Base-by-base conservation (phyloP, 2,113 vertebrate genomes). In the Chrysemys picta region DNA sequence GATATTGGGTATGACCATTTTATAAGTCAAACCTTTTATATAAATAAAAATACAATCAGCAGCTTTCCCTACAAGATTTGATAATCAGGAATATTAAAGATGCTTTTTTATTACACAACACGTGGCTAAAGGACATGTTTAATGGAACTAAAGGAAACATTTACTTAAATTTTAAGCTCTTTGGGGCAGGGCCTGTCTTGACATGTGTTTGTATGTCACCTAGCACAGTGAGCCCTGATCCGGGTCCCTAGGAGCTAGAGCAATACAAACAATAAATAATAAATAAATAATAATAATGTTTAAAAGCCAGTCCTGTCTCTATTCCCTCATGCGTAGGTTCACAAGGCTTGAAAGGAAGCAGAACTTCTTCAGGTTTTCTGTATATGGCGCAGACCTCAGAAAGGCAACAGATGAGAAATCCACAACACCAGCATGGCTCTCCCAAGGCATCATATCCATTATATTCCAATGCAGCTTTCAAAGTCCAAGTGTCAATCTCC, bases 101-200 rank as follows among this genome's bases (percentile, higher is more conserved):
- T 2, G 14, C 42, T 84, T 50, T 54, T 80, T 81, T 82, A 38
- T 53, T 22, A 81, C 49, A 65, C 9, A 27, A 42, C 59, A 19
- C 8, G 62, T 78, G 89, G 2, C 10, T 84, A 24, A 25, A 31
- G 25, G 87, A 79, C 21, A 65, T 76, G 24, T 27, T 76, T 76
- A 76, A 76, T 76, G 72, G 72, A 27, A 14, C 42, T 42, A 45
- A 76, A 91, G 89, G 45, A 50, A 83, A n/a, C 17, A 80, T 1
- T 0, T 3, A 49, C 0, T 0, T 53, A 35, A 25, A 90, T 1
- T 0, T 91, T 57, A 9, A 57, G 3, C 2, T 82, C 3, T 47
- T 59, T 31, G n/a, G 19, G 87, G 9, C 2, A 83, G 10, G 9
- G 16, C 35, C 42, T 45, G 42, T 47, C 42, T 25, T 76, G 38